Percentiles rank a stretch among this genome's conserved stretches.
Conservation (phyloP, 2,113 vertebrate genomes). For the Syrmaticus mikado region DNA sequence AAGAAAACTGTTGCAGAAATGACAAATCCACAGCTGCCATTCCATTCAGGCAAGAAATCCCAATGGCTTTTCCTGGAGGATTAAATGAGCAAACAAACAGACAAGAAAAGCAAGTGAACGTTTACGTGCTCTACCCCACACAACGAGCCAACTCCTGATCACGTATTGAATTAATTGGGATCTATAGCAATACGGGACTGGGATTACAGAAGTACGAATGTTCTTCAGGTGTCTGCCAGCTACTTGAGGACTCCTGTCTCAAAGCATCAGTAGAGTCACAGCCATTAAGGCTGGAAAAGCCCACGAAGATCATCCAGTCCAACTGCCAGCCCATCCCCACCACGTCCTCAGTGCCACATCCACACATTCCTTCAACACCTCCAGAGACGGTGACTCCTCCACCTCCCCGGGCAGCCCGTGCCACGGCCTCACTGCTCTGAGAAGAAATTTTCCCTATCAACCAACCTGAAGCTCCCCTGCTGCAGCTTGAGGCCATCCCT, state of each 20-base stretch:
- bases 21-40: not conserved
- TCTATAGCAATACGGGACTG: not conserved
- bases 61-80: not conserved
- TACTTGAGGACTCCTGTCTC: not conserved
- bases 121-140: not conserved
- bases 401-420: too few species aligned
- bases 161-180: not conserved
- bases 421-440: too few species aligned
- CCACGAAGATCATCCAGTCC: too few species aligned
- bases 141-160: not conserved
- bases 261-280: not conserved
- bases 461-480: too few species aligned
- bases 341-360: too few species aligned
- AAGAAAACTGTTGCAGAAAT: rapidly evolving
- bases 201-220: not conserved
- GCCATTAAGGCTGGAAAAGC: too few species aligned
- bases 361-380: too few species aligned
- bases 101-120: not conserved
- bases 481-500: too few species aligned
- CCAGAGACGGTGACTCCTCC: too few species aligned
- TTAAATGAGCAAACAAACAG: not conserved
- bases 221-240: rapidly evolving
- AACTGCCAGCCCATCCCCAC: too few species aligned
- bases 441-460: too few species aligned
- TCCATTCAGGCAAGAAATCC: not conserved